These are phyloP conservation scores for Plectropomus leopardus DNA, from an alignment of 2,113 vertebrate species.

Conservation along the genomic window DNA sequence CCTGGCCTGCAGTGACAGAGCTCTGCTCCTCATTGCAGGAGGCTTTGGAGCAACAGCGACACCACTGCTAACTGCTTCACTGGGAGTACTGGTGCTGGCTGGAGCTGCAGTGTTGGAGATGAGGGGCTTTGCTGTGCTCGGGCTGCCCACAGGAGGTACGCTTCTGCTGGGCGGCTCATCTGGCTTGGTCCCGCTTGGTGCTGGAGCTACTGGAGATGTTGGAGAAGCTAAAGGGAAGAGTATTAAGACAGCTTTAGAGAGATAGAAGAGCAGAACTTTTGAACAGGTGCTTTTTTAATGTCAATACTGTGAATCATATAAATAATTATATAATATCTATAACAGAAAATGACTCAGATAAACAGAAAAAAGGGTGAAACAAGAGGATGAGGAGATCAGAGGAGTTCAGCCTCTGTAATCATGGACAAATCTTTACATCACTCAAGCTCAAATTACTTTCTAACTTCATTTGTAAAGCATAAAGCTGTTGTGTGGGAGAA, in stretches of 20 bases:
- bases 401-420: background rate
- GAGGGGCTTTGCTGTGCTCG: constrained; percentile 6
- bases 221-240: background rate
- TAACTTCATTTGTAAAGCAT: too few relatives aligned
- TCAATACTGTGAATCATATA: background rate
- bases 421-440: background rate
- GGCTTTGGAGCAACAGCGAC: constrained; percentile 32
- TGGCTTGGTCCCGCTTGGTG: constrained; percentile 11
- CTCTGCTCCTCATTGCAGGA: constrained; percentile 51
- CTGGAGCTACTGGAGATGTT: constrained; percentile 3
- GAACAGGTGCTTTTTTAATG: background rate
- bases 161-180: constrained; percentile 57
- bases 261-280: background rate
- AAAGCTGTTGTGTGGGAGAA: too few relatives aligned
- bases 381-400: background rate
- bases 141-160: constrained; percentile 29
- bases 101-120: background rate
- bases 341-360: too few relatives aligned
- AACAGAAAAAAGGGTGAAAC: background rate
- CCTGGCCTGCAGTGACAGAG: constrained; percentile 66
- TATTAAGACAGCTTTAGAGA: background rate
- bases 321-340: background rate
- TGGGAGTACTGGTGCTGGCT: constrained; percentile 13
- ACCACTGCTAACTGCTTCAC: background rate
- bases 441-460: background rate